phyloP scores from a whole-genome alignment of 1,140 invertebrate genomes.

The Danaus melanippus region DNA sequence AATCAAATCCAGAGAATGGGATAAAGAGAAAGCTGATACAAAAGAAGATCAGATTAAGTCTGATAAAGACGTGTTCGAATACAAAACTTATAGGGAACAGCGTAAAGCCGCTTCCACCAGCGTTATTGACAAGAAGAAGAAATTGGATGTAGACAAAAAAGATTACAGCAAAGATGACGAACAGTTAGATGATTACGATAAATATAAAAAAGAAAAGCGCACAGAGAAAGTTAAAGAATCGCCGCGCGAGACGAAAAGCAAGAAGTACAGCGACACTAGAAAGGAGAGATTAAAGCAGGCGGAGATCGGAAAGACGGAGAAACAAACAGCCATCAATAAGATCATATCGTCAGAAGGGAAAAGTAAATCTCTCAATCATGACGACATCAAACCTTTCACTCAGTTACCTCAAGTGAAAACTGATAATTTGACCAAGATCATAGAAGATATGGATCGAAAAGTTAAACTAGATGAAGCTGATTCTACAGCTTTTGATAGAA shows the following conservation, averaged over 20 bases:
- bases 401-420: constrained; percentile 66
- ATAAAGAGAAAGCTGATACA: constrained; percentile 62
- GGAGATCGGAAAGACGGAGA: constrained; percentile 49
- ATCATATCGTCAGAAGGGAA: constrained; percentile 49
- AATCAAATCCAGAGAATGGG: constrained; percentile 65
- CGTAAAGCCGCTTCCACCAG: constrained; percentile 37
- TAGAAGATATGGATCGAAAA: constrained; percentile 62
- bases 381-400: constrained; percentile 69
- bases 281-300: constrained; percentile 57
- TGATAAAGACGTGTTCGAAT: constrained; percentile 56
- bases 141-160: constrained; percentile 50
- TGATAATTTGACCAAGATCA: constrained; percentile 61
- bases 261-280: constrained; percentile 67
- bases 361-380: constrained; percentile 50
- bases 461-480: constrained; percentile 40
- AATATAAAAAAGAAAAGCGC: constrained; percentile 49
- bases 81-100: constrained; percentile 58
- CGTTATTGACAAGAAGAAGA: constrained; percentile 55
- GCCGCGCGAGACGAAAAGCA: constrained; percentile 60
- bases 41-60: constrained; percentile 64
- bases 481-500: background rate
- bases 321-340: constrained; percentile 53
- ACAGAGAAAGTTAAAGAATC: constrained; percentile 53
- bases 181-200: constrained; percentile 37
- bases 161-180: constrained; percentile 48